Conservation (phyloP, 2,113 vertebrate genomes). For the Lophius piscatorius region DNA sequence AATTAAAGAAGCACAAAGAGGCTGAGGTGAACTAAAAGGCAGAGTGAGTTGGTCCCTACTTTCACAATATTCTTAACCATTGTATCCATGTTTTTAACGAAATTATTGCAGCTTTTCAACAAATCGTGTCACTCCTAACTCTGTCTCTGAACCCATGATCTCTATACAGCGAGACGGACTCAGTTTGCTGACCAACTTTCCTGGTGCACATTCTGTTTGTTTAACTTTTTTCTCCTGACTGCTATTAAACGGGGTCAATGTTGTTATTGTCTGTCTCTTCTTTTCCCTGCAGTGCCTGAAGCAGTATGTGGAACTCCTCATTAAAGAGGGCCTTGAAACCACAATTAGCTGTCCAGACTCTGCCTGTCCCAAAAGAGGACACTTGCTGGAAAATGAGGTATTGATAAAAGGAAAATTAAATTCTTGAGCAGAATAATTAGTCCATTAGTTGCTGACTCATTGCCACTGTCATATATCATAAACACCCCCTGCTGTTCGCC, state of each 20-base stretch:
- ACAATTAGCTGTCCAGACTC: slow-evolving; percentile 97
- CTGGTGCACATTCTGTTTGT: slow-evolving; percentile 8
- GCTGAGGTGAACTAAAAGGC: no score
- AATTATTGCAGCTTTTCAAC: no score
- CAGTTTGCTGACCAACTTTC: no score
- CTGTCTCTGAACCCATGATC: no score
- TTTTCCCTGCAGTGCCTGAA: slow-evolving; percentile 90
- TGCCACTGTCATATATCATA: neutral
- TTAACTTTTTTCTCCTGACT: neutral
- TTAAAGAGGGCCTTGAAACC: slow-evolving; percentile 97
- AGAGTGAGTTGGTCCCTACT: no score
- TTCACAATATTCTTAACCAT: no score
- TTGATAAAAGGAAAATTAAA: neutral
- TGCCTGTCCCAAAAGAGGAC: slow-evolving; percentile 93
- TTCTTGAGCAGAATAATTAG: no score
- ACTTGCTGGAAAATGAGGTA: slow-evolving; percentile 95
- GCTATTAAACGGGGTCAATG: slow-evolving; percentile 7
- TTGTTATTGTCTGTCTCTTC: slow-evolving; percentile 5
- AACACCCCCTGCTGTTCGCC: neutral
- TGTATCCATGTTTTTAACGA: no score
- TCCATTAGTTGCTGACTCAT: neutral
- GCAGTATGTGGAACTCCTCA: slow-evolving; percentile 97
- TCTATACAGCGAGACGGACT: no score
- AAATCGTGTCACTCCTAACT: neutral
- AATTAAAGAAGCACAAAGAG: no score